Evolutionary conservation across 2,888 invertebrate species (phyloP), one percentile per base, ranked within the genome.

Genomic region (Noctua fimbriata): DNA sequence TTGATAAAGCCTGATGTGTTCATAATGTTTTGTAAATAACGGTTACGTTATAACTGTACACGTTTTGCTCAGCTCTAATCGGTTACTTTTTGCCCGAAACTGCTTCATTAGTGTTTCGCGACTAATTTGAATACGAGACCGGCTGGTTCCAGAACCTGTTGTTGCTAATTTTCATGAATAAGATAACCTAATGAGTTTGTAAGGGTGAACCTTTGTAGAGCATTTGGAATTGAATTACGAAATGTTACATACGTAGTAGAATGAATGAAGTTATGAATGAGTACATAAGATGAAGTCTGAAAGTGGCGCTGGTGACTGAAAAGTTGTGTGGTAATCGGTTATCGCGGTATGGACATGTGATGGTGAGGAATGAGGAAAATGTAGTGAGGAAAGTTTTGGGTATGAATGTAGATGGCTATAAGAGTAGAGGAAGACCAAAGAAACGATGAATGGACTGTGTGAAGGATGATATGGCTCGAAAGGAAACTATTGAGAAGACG

Each of bases 21-120:
- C 79, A 82, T 85, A 76, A 82, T 89, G 87, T 89, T 90, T 90
- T 89, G 90, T 88, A 89, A 89, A 89, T 89, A 89, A 74, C 79
- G 72, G 66, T 78, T 81, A 79, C 78, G 86, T 79, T 83, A 69
- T 82, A 82, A 82, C 80, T 49, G 88, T 76, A 71, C 72, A 81
- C 72, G 72, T 78, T 86, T 73, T 65, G 67, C 74, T 72, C 41
- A 47, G 69, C 69, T 76, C 58, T 88, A 87, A 86, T 86, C 86
- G 77, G 69, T 74, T 52, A 63, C 63, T 69, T 80, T 86, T 76
- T 78, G 24, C 47, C 52, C 49, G 49, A 80, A 84, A 82, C 71
- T 41, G 73, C 71, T 78, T 71, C 76, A 73, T 84, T 89, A 76
- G 47, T 63, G 73, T 76, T 72, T 73, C 41, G 74, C 67, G 76